Evolutionary conservation across 2,797 vertebrate genomes (phyloP), one percentile per base, ranked within the genome.

Genomic region (Danio albolineatus): DNA sequence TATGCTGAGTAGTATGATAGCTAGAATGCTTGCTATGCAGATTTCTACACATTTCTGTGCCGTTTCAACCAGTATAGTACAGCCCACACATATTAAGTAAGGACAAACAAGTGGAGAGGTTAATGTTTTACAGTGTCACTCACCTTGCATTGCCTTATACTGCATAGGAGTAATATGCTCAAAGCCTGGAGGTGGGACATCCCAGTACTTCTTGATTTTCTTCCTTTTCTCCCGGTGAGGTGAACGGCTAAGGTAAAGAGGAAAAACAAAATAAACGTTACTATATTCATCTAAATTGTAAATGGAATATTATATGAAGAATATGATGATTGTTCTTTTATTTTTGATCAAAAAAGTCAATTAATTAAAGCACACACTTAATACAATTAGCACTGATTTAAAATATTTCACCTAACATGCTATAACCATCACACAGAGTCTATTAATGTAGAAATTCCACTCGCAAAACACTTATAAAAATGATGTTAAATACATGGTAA

Each of bases 211-310:
- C 87, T 95, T 96, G 49, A 96, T 91, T 93, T 98, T 95, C 93
- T 95, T 98, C 94, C 97, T 98, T 92, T 96, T 97, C 90, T 97
- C 96, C 21, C 96, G 95, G 59, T 95, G 95, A 36, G 97, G 95
- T 73, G 96, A 96, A 36, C 95, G 96, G 72, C 96, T 96, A 17
- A 38, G 62, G 62, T 19, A 51, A 4, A 60, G 38, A 78, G 48
- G 53, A 19, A 38, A 60, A 19, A 19, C 12, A 51, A 21, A 69
- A 10, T 4, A 12, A 46, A 7, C 36, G 38, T 41, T 0, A 56
- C 41, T 0, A 21, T 21, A 19, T 69, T 3, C 10, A 54, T 71
- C 28, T 6, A 41, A 19, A 16, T 13, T 2, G 21, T 67, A n/a
- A 13, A 39, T 10, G 14, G 16, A 39, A 72, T 10, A 0, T 57